phyloP scores from a whole-genome alignment of 2,888 invertebrate species.

The Drosophila nigritarsus region DNA sequence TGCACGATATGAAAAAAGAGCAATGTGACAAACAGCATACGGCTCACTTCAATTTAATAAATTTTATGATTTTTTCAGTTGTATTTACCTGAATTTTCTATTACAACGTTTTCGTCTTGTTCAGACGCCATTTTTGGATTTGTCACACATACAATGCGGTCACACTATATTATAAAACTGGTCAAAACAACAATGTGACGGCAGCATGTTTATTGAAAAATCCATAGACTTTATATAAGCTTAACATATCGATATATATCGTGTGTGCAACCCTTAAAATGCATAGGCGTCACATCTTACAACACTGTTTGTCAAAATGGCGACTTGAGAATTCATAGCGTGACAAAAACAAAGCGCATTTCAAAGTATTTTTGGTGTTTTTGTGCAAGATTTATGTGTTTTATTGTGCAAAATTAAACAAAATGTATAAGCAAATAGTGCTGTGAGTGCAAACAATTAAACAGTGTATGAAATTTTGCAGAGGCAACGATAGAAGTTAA shows the following conservation, averaged over 20 bases:
- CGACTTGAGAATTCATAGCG: constrained; percentile 77
- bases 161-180: constrained; percentile 45
- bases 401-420: constrained; percentile 50
- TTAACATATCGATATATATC: constrained; percentile 22
- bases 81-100: constrained; percentile 82
- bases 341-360: constrained; percentile 84
- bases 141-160: constrained; percentile 43
- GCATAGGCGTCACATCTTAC: constrained; percentile 53
- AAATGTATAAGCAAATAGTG: constrained; percentile 51
- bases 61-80: background rate
- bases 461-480: constrained; percentile 42
- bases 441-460: constrained; percentile 38
- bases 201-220: constrained; percentile 8
- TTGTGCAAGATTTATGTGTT: constrained; percentile 69
- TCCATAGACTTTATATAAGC: constrained; percentile 20
- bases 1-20: background rate
- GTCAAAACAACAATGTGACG: constrained; percentile 38
- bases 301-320: constrained; percentile 75
- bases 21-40: constrained; percentile 8
- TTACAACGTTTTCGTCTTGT: constrained; percentile 83
- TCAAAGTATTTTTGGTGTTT: constrained; percentile 78
- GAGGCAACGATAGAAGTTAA: constrained; percentile 39
- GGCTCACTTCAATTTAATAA: constrained; percentile 2
- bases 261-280: constrained; percentile 36
- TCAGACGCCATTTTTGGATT: constrained; percentile 84